Evolutionary conservation across 1,140 invertebrate genomes (phyloP).

Genomic region (Riptortus pedestris): DNA sequence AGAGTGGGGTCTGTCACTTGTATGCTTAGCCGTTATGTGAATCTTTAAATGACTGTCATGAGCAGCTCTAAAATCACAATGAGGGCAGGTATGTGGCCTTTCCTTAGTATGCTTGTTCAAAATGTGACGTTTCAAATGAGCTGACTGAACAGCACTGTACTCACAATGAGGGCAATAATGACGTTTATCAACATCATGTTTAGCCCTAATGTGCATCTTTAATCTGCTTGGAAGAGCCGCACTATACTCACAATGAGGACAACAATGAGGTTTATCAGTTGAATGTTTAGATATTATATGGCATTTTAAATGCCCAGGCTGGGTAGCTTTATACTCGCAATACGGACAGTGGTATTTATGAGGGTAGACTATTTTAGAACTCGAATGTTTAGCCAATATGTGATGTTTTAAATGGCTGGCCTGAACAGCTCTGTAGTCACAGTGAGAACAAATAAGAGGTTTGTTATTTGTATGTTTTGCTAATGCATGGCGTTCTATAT

Average conservation of each 20-base stretch:
- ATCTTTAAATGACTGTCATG: neutral
- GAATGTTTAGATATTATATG: constrained; percentile 7
- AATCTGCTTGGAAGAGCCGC: neutral
- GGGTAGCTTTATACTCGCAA: neutral
- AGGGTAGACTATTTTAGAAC: neutral
- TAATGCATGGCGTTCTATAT: no score
- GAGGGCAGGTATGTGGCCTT: neutral
- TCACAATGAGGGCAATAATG: neutral
- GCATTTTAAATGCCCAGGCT: neutral
- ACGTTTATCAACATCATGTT: neutral
- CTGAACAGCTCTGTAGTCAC: neutral
- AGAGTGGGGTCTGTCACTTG: no score
- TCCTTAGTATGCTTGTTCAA: neutral
- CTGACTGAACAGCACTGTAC: neutral
- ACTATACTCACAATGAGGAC: constrained; percentile 2
- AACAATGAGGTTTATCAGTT: neutral
- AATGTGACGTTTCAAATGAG: neutral
- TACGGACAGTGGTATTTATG: no score
- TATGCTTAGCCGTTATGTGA: neutral
- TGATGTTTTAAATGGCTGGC: neutral
- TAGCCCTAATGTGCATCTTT: neutral
- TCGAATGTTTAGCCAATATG: neutral
- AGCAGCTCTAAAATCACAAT: constrained; percentile 2
- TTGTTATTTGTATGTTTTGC: constrained; percentile 2
- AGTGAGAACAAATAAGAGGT: neutral